Evolutionary conservation across 2,888 invertebrate species (phyloP).

Genomic region (Ptilodon capucinus): DNA sequence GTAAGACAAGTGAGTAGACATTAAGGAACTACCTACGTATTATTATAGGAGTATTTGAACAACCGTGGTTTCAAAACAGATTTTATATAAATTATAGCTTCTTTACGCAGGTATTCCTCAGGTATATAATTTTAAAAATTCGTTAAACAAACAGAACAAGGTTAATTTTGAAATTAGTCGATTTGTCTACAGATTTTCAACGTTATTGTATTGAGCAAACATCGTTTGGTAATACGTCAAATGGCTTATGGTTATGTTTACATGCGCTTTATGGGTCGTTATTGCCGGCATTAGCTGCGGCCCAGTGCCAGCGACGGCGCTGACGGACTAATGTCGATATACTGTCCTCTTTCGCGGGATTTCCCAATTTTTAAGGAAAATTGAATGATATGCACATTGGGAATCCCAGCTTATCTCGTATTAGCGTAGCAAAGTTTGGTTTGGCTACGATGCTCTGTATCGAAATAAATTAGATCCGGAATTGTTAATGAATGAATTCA

Average conservation of each 20-base stretch:
- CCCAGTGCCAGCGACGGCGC: constrained; percentile 20
- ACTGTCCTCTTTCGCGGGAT: neutral
- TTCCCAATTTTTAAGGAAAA: neutral
- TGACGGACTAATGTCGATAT: neutral
- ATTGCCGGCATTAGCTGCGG: constrained; percentile 42
- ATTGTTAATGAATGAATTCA: neutral
- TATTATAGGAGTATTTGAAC: too few relatives aligned
- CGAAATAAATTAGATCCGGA: neutral
- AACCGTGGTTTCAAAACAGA: too few relatives aligned
- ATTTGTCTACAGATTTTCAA: constrained; percentile 4
- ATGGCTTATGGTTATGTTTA: constrained; percentile 53
- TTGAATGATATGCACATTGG: neutral
- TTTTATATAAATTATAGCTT: too few relatives aligned
- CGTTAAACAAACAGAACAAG: neutral
- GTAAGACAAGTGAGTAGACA: too few relatives aligned
- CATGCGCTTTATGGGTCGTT: constrained; percentile 55
- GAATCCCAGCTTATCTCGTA: neutral
- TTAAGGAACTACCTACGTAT: too few relatives aligned
- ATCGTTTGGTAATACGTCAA: constrained; percentile 24
- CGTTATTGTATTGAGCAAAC: constrained; percentile 16
- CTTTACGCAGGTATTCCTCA: too few relatives aligned
- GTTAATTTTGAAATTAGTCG: neutral
- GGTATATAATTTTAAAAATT: neutral
- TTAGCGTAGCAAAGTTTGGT: neutral
- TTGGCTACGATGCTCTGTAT: neutral